phyloP scores from a whole-genome alignment of 92 coral and sea anemone genomes.

The Muricea muricata region DNA sequence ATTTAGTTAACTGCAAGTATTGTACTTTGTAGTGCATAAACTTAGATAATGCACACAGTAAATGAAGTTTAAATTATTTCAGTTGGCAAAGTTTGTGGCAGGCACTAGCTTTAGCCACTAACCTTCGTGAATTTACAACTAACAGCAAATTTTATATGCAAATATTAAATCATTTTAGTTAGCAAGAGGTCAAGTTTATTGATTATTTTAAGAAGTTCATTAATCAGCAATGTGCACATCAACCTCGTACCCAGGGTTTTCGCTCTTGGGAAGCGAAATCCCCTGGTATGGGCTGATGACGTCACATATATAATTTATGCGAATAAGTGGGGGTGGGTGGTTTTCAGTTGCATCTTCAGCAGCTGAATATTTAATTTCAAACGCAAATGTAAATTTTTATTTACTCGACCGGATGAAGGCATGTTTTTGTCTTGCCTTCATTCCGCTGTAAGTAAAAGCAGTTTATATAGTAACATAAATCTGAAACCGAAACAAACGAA shows the following conservation, averaged over 20 bases:
- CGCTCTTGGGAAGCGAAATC: neutral
- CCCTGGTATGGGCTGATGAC: conserved; percentile 3
- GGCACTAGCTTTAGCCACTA: no score
- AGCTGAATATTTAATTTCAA: neutral
- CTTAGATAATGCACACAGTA: no score
- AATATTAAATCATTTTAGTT: no score
- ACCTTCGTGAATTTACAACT: no score
- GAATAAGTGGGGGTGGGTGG: neutral
- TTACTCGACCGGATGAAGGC: neutral
- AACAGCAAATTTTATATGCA: no score
- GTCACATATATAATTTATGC: neutral
- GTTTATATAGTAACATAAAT: neutral
- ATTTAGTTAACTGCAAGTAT: no score
- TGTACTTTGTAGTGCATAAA: no score
- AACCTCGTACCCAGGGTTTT: conserved; percentile 5
- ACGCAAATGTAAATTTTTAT: neutral
- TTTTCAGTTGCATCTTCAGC: neutral
- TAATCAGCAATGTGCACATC: no score
- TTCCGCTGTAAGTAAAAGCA: neutral
- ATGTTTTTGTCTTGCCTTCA: conserved; percentile 23
- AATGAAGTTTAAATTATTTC: no score
- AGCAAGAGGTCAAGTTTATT: no score
- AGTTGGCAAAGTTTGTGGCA: no score
- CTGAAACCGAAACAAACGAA: conserved; percentile 11
- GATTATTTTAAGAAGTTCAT: no score